Evolutionary conservation across 2,113 vertebrate genomes (phyloP).

Genomic region (Apodemus speciosus): DNA sequence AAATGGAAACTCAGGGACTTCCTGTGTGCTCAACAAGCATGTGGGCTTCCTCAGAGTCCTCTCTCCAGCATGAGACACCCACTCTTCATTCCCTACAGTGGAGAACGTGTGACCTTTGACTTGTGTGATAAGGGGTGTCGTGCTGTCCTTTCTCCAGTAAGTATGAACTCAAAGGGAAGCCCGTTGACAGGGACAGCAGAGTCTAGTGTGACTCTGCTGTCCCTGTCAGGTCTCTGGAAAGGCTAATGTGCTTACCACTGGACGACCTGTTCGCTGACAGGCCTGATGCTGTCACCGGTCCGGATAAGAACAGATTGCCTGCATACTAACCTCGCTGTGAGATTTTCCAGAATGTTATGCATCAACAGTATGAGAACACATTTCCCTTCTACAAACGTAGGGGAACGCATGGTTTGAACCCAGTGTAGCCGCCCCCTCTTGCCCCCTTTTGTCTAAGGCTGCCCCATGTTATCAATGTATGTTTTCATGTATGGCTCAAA

Average conservation of each 20-base stretch:
- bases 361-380: not conserved
- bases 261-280: not conserved
- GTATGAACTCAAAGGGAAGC: not conserved
- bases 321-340: not conserved
- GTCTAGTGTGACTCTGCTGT: not conserved
- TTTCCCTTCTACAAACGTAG: not conserved
- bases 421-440: not conserved
- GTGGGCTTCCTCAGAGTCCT: not conserved
- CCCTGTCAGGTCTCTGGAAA: not conserved
- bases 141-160: not conserved
- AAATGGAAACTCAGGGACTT: not conserved
- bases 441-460: not conserved
- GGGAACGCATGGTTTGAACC: not conserved
- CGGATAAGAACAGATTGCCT: not conserved
- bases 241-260: not conserved
- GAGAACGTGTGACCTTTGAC: not conserved
- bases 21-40: too few species aligned
- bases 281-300: not conserved
- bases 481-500: not conserved
- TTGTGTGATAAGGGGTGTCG: not conserved
- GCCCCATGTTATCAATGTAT: not conserved
- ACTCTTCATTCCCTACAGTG: not conserved
- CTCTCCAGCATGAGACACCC: not conserved
- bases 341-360: not conserved
- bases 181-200: too few species aligned